Conservation (phyloP, 2,888 invertebrate species). For the Microdon myrmicae region DNA sequence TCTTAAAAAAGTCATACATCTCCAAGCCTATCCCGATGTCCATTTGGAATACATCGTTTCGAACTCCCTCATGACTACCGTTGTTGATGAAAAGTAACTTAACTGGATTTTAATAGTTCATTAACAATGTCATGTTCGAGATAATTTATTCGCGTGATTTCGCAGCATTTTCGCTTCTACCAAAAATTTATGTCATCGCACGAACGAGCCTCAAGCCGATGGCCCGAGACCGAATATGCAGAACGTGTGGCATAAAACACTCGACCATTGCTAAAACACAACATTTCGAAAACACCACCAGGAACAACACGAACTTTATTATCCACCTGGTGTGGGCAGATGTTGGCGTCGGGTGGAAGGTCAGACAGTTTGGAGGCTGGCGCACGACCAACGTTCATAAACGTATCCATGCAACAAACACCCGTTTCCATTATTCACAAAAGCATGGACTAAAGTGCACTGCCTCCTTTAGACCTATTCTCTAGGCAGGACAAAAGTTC, state of each 20-base stretch:
- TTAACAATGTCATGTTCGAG: slow-evolving; percentile 49
- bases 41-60: too few species aligned
- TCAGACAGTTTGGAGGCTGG: neutral
- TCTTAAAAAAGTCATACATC: too few species aligned
- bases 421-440: slow-evolving; percentile 41
- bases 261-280: slow-evolving; percentile 21
- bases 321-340: slow-evolving; percentile 33
- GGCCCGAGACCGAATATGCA: slow-evolving; percentile 1
- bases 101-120: slow-evolving; percentile 51
- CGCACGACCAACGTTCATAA: slow-evolving; percentile 32
- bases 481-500: slow-evolving; percentile 46
- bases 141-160: slow-evolving; percentile 50
- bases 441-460: slow-evolving; percentile 36
- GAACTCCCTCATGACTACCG: too few species aligned
- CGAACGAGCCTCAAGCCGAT: slow-evolving; percentile 2
- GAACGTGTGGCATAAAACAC: slow-evolving; percentile 35
- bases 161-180: slow-evolving; percentile 49
- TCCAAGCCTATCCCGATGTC: too few species aligned
- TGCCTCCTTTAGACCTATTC: slow-evolving; percentile 6
- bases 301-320: slow-evolving; percentile 37
- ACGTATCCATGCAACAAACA: slow-evolving; percentile 50
- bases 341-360: neutral
- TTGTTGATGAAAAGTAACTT: too few species aligned
- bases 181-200: slow-evolving; percentile 33
- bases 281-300: slow-evolving; percentile 24